Conservation (phyloP, 2,888 invertebrate species). For the Neoaliturus tenellus region DNA sequence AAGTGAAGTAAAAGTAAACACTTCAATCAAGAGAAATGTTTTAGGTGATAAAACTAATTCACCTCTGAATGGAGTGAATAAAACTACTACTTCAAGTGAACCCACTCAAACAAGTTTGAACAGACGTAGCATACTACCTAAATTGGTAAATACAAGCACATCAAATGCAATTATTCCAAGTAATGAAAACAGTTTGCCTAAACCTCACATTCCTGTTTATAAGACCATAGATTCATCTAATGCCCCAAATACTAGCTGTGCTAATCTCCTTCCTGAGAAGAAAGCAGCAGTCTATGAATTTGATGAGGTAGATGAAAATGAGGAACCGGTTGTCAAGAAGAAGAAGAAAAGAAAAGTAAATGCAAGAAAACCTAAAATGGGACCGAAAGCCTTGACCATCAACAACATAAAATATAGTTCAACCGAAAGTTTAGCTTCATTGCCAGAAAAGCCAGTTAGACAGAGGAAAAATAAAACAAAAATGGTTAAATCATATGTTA, state of each 20-base stretch:
- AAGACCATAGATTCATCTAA: neutral
- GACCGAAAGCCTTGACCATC: slow-evolving; percentile 48
- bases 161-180: neutral
- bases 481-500: neutral
- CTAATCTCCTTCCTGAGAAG: neutral
- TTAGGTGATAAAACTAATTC: slow-evolving; percentile 37
- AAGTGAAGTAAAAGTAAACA: neutral
- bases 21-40: neutral
- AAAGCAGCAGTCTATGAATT: slow-evolving; percentile 60
- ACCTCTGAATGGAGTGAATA: neutral
- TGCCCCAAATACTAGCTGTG: neutral
- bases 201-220: slow-evolving; percentile 28
- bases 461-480: neutral
- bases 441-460: slow-evolving; percentile 40
- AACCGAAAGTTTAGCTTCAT: slow-evolving; percentile 51
- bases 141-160: neutral
- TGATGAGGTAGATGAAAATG: slow-evolving; percentile 63
- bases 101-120: neutral
- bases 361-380: slow-evolving; percentile 29
- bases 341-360: slow-evolving; percentile 55
- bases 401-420: slow-evolving; percentile 55
- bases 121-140: neutral
- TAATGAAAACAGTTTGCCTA: neutral
- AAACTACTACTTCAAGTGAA: neutral
- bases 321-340: slow-evolving; percentile 58